Conservation (phyloP, 2,113 vertebrate species). For the Vanacampus margaritifer region DNA sequence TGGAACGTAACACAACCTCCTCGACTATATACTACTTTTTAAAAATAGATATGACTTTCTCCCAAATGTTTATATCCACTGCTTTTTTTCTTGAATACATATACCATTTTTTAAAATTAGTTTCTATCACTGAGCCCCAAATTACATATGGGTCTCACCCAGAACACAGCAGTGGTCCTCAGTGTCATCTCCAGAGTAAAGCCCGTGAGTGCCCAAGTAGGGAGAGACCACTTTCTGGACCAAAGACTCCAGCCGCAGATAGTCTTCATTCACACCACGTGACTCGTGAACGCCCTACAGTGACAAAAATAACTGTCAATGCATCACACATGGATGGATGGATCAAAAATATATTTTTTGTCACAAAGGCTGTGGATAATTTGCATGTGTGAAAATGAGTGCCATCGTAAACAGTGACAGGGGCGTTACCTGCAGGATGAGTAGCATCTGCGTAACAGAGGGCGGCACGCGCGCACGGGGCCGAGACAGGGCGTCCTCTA, state of each 20-base stretch:
- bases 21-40: too few relatives aligned
- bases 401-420: not conserved
- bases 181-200: conserved; percentile 73
- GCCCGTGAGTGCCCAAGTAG: conserved; percentile 83
- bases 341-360: not conserved
- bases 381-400: too few relatives aligned
- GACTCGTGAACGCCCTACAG: conserved; percentile 70
- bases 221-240: conserved; percentile 86
- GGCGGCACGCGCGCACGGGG: conserved; percentile 87
- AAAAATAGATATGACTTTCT: too few relatives aligned
- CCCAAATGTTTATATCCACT: too few relatives aligned
- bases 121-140: conserved; percentile 20
- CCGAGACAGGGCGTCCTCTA: conserved; percentile 90
- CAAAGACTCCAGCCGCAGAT: conserved; percentile 87
- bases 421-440: conserved; percentile 85
- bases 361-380: too few relatives aligned
- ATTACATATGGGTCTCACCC: conserved; percentile 68
- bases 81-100: too few relatives aligned
- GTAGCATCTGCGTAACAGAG: conserved; percentile 94
- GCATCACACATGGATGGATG: not conserved
- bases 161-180: conserved; percentile 77
- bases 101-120: too few relatives aligned
- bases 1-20: too few relatives aligned
- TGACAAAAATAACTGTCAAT: not conserved
- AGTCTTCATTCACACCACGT: conserved; percentile 87